Evolutionary conservation across 64 coral and sea anemone species (phyloP).

Genomic region (Pocillopora verrucosa): DNA sequence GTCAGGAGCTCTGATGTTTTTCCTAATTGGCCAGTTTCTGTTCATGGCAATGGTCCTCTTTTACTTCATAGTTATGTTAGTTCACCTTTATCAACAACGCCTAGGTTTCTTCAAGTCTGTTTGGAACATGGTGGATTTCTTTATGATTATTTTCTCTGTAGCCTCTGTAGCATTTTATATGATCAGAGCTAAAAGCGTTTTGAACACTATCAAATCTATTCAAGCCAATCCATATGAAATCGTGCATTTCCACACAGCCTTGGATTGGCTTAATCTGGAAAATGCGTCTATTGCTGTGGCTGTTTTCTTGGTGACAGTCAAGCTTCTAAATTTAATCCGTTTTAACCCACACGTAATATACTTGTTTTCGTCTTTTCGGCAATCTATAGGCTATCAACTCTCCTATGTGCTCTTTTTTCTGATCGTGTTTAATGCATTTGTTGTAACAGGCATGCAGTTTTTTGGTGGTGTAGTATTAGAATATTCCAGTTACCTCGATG

Average conservation of each 20-base stretch:
- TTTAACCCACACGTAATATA: conserved; percentile 56
- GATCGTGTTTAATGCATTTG: conserved; percentile 38
- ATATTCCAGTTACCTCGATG: conserved; percentile 39
- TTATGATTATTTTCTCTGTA: conserved; percentile 29
- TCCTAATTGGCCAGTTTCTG: conserved; percentile 38
- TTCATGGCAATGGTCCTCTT: conserved; percentile 46
- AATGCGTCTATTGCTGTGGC: conserved; percentile 44
- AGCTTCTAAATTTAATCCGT: conserved; percentile 52
- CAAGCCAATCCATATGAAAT: conserved; percentile 61
- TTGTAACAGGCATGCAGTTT: conserved; percentile 37
- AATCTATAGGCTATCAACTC: conserved; percentile 16
- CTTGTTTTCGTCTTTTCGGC: conserved; percentile 31
- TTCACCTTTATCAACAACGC: conserved; percentile 10
- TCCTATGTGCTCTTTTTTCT: conserved; percentile 34
- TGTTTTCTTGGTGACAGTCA: conserved; percentile 54
- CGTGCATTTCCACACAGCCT: conserved; percentile 40
- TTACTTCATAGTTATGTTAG: conserved; percentile 22
- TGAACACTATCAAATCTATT: conserved; percentile 17
- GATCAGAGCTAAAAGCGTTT: conserved; percentile 42
- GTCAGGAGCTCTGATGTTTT: conserved; percentile 10
- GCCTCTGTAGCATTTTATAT: conserved; percentile 48
- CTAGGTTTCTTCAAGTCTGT: conserved; percentile 28
- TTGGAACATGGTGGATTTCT: conserved; percentile 47
- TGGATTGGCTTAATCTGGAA: conserved; percentile 38
- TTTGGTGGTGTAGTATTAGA: conserved; percentile 49